Percentiles rank a stretch among this genome's conserved stretches.
phyloP scores from a whole-genome alignment of 2,113 vertebrate species.

The Cheilinus undulatus region DNA sequence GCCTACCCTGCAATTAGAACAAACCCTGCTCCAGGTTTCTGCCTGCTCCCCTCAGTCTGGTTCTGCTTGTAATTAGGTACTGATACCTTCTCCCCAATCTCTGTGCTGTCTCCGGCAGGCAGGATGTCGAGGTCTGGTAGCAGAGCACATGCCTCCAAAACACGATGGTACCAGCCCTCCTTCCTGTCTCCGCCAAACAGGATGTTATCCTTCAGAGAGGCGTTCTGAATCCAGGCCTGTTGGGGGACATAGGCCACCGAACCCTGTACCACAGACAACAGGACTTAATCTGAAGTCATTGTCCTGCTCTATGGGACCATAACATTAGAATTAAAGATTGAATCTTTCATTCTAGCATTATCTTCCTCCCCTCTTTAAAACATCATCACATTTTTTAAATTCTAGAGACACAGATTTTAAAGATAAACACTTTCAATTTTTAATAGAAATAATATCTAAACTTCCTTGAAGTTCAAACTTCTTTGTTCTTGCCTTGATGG shows the following conservation, averaged over 20 bases:
- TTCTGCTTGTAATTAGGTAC: too few relatives aligned
- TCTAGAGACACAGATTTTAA: too few relatives aligned
- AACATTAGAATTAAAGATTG: background rate
- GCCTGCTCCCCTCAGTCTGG: too few relatives aligned
- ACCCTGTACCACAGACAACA: slow-evolving; percentile 72
- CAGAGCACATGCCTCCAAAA: slow-evolving; percentile 85
- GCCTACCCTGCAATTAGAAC: too few relatives aligned
- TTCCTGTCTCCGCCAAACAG: slow-evolving; percentile 82
- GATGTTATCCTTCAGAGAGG: slow-evolving; percentile 84
- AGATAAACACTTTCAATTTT: too few relatives aligned
- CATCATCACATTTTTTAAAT: background rate
- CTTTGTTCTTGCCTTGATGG: slow-evolving; percentile 72
- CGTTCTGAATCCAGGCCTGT: slow-evolving; percentile 87
- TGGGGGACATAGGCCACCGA: slow-evolving; percentile 86
- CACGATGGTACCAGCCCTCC: slow-evolving; percentile 78
- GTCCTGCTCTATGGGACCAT: too few relatives aligned
- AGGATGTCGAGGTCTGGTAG: slow-evolving; percentile 85
- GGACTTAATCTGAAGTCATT: too few relatives aligned
- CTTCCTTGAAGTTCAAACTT: too few relatives aligned
- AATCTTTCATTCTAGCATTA: too few relatives aligned
- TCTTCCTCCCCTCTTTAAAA: background rate
- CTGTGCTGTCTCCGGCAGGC: slow-evolving; percentile 82
- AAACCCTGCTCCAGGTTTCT: too few relatives aligned
- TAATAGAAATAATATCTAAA: too few relatives aligned
- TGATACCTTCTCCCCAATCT: slow-evolving; percentile 59